Conservation (phyloP, 2,888 invertebrate genomes). For the Drosophila subsilvestris region DNA sequence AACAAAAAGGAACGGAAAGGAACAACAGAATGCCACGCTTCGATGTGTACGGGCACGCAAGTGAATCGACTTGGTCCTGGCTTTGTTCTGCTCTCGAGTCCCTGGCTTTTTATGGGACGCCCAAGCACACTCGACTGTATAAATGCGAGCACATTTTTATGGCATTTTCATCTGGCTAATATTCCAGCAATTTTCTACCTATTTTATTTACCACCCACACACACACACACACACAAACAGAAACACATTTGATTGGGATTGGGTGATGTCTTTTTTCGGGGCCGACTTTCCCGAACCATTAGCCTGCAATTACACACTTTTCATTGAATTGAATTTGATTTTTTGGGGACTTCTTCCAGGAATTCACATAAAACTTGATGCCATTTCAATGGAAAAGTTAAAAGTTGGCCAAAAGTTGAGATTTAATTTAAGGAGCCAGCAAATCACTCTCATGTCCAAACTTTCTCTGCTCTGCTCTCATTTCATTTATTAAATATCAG, state of each 20-base stretch:
- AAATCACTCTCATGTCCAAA: neutral
- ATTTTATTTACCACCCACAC: constrained; percentile 67
- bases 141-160: constrained; percentile 63
- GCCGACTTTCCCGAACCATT: constrained; percentile 55
- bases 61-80: constrained; percentile 32
- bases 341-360: constrained; percentile 36
- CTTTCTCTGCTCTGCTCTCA: neutral
- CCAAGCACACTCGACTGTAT: constrained; percentile 72
- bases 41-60: constrained; percentile 30
- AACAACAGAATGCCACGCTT: constrained; percentile 27
- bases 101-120: constrained; percentile 46
- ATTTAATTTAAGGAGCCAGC: constrained; percentile 8
- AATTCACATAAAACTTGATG: constrained; percentile 36
- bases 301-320: constrained; percentile 67
- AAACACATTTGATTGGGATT: constrained; percentile 58
- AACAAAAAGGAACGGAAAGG: neutral
- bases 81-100: constrained; percentile 25
- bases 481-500: constrained; percentile 34
- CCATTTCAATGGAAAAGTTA: constrained; percentile 29
- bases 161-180: constrained; percentile 77
- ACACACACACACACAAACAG: constrained; percentile 21
- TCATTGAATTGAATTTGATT: constrained; percentile 66
- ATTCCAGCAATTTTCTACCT: constrained; percentile 72
- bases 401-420: constrained; percentile 23
- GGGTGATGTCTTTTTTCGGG: constrained; percentile 10